Evolutionary conservation across 2,888 invertebrate species (phyloP).

Genomic region (Parapristionchus giblindavisi): DNA sequence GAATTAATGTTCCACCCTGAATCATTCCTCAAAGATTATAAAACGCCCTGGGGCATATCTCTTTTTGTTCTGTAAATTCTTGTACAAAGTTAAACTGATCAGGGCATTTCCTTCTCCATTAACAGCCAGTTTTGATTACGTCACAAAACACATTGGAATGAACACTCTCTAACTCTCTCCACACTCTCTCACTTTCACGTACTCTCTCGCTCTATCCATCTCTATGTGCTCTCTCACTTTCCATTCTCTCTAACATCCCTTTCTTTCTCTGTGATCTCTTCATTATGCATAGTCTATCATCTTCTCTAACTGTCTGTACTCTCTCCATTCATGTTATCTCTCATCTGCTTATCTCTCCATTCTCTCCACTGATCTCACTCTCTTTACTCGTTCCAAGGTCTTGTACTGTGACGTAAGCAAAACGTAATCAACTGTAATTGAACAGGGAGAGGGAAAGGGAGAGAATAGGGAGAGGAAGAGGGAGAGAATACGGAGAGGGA

Average conservation of each 20-base stretch:
- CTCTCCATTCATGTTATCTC: not conserved
- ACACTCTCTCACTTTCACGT: not conserved
- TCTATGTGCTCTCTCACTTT: not conserved
- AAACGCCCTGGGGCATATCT: too few species aligned
- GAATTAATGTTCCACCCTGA: too few species aligned
- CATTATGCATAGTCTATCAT: not conserved
- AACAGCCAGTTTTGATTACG: too few species aligned
- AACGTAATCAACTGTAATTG: not conserved
- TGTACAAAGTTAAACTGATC: too few species aligned
- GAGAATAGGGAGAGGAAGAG: not conserved
- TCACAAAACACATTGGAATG: conserved; percentile 5
- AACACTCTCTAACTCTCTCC: conserved; percentile 5
- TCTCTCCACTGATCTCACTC: conserved; percentile 4
- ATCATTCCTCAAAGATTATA: too few species aligned
- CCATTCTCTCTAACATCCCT: not conserved
- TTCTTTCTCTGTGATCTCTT: not conserved
- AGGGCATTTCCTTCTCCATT: too few species aligned
- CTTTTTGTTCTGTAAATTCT: too few species aligned
- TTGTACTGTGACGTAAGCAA: conserved; percentile 34
- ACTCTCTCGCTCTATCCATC: conserved; percentile 10
- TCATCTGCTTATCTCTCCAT: not conserved
- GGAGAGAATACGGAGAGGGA: not conserved
- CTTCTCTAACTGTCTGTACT: not conserved
- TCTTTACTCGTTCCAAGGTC: conserved; percentile 33
- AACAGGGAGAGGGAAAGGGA: conserved; percentile 23